Base-by-base conservation (phyloP, 23 tunicate species). In the Phallusia fumigata region DNA sequence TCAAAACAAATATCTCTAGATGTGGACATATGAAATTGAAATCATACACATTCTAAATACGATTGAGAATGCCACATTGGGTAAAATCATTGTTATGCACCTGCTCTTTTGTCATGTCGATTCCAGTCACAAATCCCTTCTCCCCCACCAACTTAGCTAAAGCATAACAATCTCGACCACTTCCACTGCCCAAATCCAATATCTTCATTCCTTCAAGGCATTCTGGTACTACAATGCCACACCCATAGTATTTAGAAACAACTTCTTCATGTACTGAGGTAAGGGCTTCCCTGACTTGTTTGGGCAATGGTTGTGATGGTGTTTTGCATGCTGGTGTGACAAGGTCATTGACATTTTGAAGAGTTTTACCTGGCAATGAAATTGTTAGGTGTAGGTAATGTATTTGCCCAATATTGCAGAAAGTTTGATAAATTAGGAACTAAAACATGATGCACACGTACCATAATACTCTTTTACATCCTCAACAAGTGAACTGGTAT, bases 91-190 rank as follows among this genome's bases (percentile, higher is more conserved):
- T n/a, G n/a, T 10, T 58, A 58, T 24, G 2, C 65, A 86, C 92
- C 84, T 89, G 95, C 50, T 95, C 91, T 73, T 95, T 92, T 6
- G 99, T 95, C 99, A 95, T 95, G 69, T 95, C 99, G 44, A 95
- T 80, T 8, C 99, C 99, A 52, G 84, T 87, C 11, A 95, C 99
- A 73, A 69, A 78, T 5, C 99, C 99, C 80, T 87, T 47, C 65
- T 87, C 79, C 51, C 96, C 96, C 65, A 95, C 99, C 24, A 95
- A 82, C 35, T 90, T 87, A 30, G 96, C 80, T 30, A 95, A 81
- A 22, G 99, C 99, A 84, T 83, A 95, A 65, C 91, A 90, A 79
- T 95, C 99, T 0, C 96, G 88, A 10, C 99, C 99, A 80, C 95
- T 90, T 24, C 99, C 99, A 87, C 99, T 86, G 0, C 99, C 99